A percentile compares a stretch with the other conserved stretches of the same genome.
Evolutionary conservation across 1,140 invertebrate genomes (phyloP).

Genomic region (Hylaeus anthracinus): DNA sequence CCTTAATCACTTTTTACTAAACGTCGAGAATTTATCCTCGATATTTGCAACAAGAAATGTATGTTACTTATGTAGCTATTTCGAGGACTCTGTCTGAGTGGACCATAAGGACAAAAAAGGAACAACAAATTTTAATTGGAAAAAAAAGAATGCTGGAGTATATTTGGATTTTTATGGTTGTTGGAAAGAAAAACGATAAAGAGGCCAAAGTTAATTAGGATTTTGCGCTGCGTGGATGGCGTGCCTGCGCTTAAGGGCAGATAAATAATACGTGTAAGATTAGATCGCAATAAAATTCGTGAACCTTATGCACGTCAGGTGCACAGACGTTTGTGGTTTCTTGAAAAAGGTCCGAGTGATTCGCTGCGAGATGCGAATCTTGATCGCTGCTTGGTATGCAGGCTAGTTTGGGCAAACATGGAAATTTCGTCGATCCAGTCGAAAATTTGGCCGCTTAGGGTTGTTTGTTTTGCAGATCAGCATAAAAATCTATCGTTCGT

Average conservation of each 20-base stretch:
- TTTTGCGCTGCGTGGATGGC: neutral
- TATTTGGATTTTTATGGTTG: neutral
- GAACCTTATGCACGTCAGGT: neutral
- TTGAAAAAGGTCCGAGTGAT: neutral
- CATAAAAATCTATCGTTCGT: conserved; percentile 37
- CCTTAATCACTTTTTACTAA: no score
- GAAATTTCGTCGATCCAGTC: conserved; percentile 51
- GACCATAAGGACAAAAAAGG: no score
- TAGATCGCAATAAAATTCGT: conserved; percentile 14
- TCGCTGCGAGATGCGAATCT: conserved; percentile 29
- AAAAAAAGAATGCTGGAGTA: neutral
- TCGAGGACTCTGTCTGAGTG: no score
- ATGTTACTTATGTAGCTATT: no score
- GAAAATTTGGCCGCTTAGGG: conserved; percentile 52
- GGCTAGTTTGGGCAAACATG: conserved; percentile 55
- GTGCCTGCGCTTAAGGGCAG: neutral
- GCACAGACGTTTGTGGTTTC: neutral
- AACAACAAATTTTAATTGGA: no score
- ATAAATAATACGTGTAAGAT: neutral
- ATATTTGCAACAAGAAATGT: no score
- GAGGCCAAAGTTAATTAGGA: neutral
- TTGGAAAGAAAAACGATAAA: no score
- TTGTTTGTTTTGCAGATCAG: conserved; percentile 45
- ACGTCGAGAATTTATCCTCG: no score
- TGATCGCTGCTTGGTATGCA: conserved; percentile 59